Conservation (phyloP, 2,797 vertebrate species). For the Artibeus jamaicensis region DNA sequence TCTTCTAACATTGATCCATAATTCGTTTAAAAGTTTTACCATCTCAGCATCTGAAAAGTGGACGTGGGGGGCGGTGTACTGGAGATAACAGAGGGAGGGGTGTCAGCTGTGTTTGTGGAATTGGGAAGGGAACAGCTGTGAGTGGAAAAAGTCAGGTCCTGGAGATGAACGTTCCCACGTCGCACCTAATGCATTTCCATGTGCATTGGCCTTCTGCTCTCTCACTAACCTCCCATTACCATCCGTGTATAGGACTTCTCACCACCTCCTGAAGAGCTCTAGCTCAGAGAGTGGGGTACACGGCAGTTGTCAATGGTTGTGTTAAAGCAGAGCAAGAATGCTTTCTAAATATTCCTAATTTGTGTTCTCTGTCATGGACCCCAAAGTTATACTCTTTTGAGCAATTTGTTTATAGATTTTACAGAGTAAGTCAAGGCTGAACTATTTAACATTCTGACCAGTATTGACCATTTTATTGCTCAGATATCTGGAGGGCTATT, state of each 20-base stretch:
- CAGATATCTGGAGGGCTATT: not conserved
- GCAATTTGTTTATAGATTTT: not conserved
- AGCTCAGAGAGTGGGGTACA: no score
- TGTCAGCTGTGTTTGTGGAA: not conserved
- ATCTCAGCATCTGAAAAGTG: not conserved
- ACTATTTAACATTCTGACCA: not conserved
- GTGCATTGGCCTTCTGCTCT: not conserved
- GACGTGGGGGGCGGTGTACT: not conserved
- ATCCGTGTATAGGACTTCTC: not conserved
- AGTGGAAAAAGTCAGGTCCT: not conserved
- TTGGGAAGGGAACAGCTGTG: not conserved
- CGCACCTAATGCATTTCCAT: not conserved
- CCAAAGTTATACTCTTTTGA: not conserved
- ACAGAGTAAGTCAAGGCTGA: not conserved
- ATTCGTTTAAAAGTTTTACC: not conserved
- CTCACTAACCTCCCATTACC: not conserved
- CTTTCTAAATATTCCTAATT: not conserved
- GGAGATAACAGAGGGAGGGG: not conserved
- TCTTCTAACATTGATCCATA: not conserved
- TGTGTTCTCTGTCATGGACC: not conserved
- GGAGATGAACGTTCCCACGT: not conserved
- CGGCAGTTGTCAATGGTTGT: not conserved
- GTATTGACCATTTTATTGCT: not conserved
- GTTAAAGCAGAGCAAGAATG: not conserved
- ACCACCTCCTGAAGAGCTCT: not conserved